Conservation (phyloP, 2,797 vertebrate species). For the Phalanger gymnotis region DNA sequence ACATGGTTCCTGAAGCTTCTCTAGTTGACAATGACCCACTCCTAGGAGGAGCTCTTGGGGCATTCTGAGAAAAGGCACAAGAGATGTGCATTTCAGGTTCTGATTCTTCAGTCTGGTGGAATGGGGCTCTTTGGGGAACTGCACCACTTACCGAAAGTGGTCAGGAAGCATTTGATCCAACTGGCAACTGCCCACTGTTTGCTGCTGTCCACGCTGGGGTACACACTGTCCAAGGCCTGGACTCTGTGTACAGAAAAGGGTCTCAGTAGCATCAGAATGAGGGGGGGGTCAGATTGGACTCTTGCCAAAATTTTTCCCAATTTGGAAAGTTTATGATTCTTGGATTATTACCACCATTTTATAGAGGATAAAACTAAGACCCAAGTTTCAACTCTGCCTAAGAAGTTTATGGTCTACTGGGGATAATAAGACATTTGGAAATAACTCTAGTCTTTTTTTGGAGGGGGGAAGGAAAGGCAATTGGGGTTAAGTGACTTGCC, state of each 20-base stretch:
- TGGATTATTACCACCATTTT: not conserved
- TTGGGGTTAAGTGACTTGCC: too few relatives aligned
- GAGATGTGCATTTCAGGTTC: not conserved
- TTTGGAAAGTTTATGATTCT: not conserved
- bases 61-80: slow-evolving; percentile 61
- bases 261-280: not conserved
- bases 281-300: not conserved
- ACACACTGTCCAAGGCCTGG: slow-evolving; percentile 58
- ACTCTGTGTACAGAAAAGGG: slow-evolving; percentile 39
- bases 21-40: slow-evolving; percentile 66
- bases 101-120: not conserved
- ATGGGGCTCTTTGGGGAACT: not conserved
- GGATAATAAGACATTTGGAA: not conserved
- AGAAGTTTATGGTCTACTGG: not conserved
- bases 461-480: too few relatives aligned
- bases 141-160: slow-evolving; percentile 43
- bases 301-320: not conserved
- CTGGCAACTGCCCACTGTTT: slow-evolving; percentile 46
- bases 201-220: slow-evolving; percentile 35
- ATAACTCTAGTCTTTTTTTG: not conserved
- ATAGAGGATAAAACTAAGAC: not conserved
- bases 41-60: slow-evolving; percentile 30
- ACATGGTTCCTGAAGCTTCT: slow-evolving; percentile 48
- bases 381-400: not conserved
- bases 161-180: slow-evolving; percentile 67